A percentile compares a stretch with the other conserved stretches of the same genome.
phyloP scores from a whole-genome alignment of 2,888 invertebrate genomes.

The Bruchidius siliquastri region DNA sequence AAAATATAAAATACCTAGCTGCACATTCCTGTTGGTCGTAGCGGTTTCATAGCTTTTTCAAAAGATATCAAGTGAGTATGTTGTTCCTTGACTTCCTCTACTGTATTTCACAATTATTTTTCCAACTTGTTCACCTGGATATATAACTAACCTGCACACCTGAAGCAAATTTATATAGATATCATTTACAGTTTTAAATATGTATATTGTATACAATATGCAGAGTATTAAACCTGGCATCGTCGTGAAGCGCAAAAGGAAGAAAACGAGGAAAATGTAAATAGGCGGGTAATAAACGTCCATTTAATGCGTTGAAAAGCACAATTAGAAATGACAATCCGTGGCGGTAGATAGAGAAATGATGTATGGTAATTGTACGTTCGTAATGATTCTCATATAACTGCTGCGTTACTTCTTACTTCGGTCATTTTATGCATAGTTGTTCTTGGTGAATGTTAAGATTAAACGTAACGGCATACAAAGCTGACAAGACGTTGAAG shows the following conservation, averaged over 20 bases:
- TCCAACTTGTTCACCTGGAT: neutral
- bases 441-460: neutral
- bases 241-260: neutral
- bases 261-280: neutral
- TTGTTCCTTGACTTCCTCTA: neutral
- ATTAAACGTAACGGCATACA: neutral
- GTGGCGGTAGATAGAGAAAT: neutral
- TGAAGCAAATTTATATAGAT: neutral
- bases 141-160: neutral
- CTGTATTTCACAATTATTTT: neutral
- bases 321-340: neutral
- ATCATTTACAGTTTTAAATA: neutral
- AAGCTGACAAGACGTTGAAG: no score
- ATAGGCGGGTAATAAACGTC: neutral
- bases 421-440: neutral
- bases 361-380: neutral
- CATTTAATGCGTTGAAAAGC: neutral
- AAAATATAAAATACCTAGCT: neutral
- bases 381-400: neutral
- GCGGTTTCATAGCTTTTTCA: neutral
- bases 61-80: neutral
- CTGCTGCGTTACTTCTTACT: neutral
- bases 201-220: neutral
- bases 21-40: neutral
- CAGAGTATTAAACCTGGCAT: neutral